Base-by-base conservation (phyloP, 2,113 vertebrate genomes). In the Suricata suricatta region DNA sequence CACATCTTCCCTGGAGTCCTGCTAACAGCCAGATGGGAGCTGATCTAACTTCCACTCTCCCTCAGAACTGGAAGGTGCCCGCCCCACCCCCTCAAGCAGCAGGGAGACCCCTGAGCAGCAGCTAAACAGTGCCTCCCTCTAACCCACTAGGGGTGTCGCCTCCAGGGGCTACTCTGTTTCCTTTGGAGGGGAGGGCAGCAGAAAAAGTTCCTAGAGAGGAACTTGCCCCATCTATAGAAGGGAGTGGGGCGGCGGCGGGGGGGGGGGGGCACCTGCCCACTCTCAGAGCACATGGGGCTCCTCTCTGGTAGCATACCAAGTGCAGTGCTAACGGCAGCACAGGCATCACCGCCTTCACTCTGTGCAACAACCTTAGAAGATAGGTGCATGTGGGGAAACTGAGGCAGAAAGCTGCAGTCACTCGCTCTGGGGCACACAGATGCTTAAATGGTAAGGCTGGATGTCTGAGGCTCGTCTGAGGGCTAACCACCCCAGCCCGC, bases 51-150 rank as follows among this genome's bases (percentile, higher is more conserved):
- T 93, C 80, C 81, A 68, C 38, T 44, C 66, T 72, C n/a, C 69
- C 44, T 33, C 92, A 38, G 77, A 87, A 27, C 64, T 69, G 63
- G 60, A 69, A 74, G 74, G 57, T 82, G 57, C 31, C n/a, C 64
- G 41, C 50, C 79, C 54, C 8, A 38, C 9, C 33, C 41, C 60
- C 68, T 93, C 79, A 14, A 47, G 23, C 85, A 87, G 66, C 63
- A 92, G 35, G 92, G 69, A 96, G 87, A 95, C 80, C 74, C 94
- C 95, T 31, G 44, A 68, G 69, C 41, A 84, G 83, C 76, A 88
- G 84, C 77, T 69, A 44, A 87, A 38, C 38, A 69, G 69, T 68
- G 91, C 57, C 63, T 79, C 50, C 79, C 83, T 86, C 66, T 88
- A 13, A 31, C 33, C 63, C 66, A 77, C 8, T 52, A 77, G 4